Base-by-base conservation (phyloP, 1,140 invertebrate genomes). In the Rhyacophila brunnea region DNA sequence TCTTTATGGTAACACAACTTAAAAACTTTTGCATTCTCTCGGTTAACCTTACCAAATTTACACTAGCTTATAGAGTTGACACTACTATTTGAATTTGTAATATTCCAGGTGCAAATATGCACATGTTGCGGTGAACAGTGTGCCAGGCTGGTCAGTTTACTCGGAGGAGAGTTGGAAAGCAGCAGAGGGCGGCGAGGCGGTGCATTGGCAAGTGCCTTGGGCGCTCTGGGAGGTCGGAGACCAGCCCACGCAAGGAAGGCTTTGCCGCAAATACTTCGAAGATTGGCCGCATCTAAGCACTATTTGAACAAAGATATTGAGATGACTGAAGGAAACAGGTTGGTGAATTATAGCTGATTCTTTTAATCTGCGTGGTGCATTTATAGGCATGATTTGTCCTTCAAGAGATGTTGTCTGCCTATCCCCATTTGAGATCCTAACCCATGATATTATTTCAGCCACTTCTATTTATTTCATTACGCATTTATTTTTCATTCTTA, bases 221-320 rank as follows among this genome's bases (percentile, higher is more conserved):
- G 87, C 1, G 90, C 90, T 7, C 85, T 93, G 43, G 89, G 87
- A 32, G 83, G 82, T 64, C 71, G 84, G 32, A 83, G 83, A 64
- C 80, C 83, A 36, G 81, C 82, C 62, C 81, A 80, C 36, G 67
- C 87, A 42, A 70, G 82, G 13, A 76, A 76, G 11, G 75, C 81
- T 61, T 74, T 83, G 36, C 82, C 77, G 7, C 83, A 83, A 59
- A 80, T 88, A 64, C 66, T 87, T 4, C 49, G 46, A 46, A 69
- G 87, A 36, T 66, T 71, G 56, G 57, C 38, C 11, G 38, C 11
- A 4, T 15, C 38, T 4, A 15, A 40, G 15, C 38, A 28, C 9
- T 28, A 28, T 28, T 28, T 28, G 23, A 28, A 28, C 3, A 3
- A 28, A 28, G 23, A 28, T 9, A 9, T 28, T 28, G 23, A 28